A percentile compares a stretch with the other conserved stretches of the same genome.
These are phyloP conservation scores for Drepana falcataria DNA, from an alignment of 2,888 invertebrate genomes.

Conservation along the genomic window DNA sequence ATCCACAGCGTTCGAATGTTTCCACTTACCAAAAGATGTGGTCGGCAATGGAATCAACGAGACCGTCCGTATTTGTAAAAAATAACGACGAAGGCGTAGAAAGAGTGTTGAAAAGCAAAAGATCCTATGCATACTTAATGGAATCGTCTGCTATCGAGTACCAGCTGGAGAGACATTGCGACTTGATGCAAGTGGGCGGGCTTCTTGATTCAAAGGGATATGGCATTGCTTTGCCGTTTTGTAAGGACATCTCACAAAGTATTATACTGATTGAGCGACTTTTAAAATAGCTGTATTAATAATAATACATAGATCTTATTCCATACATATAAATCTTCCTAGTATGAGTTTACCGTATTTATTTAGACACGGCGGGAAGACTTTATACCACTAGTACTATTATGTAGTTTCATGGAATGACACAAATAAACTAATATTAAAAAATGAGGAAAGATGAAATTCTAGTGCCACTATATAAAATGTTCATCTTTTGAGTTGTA, in stretches of 20 bases:
- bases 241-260: no score
- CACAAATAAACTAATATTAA: no score
- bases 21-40: constrained; percentile 95
- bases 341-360: no score
- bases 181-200: constrained; percentile 89
- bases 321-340: no score
- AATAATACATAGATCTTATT: no score
- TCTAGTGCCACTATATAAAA: no score
- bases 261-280: neutral
- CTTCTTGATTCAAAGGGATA: constrained; percentile 92
- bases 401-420: no score
- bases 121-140: constrained; percentile 95
- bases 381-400: no score
- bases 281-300: no score
- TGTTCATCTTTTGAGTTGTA: no score
- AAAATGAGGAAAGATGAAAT: no score
- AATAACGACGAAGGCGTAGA: constrained; percentile 93
- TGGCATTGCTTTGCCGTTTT: constrained; percentile 93
- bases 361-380: no score
- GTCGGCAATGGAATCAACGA: constrained; percentile 91
- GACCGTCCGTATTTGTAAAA: constrained; percentile 89
- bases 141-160: constrained; percentile 98
- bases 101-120: constrained; percentile 86
- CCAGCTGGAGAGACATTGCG: constrained; percentile 90
- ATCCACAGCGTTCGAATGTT: constrained; percentile 89